phyloP scores from a whole-genome alignment of 1,140 invertebrate species.

The Habropoda laboriosa region DNA sequence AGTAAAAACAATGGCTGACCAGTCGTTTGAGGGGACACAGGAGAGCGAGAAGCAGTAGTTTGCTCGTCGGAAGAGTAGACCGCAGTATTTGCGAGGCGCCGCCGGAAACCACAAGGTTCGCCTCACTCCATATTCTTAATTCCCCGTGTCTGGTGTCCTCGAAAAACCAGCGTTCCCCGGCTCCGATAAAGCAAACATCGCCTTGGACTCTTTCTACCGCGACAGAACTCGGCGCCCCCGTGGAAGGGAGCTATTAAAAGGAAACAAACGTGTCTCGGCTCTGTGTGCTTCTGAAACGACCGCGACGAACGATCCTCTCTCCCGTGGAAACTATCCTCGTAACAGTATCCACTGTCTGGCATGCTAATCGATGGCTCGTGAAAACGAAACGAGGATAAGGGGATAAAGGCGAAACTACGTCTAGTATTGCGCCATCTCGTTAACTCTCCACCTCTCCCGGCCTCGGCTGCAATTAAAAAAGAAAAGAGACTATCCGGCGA shows the following conservation, averaged over 20 bases:
- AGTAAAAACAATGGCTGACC: background rate
- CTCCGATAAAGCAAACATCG: conserved; percentile 7
- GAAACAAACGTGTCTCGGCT: background rate
- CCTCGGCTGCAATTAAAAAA: conserved; percentile 55
- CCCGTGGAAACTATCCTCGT: conserved; percentile 17
- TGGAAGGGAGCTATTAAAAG: background rate
- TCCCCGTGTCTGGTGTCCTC: conserved; percentile 18
- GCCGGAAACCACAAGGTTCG: conserved; percentile 23
- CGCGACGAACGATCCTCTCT: background rate
- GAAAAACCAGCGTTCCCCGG: background rate
- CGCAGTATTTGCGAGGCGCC: conserved; percentile 31
- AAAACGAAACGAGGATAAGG: conserved; percentile 49
- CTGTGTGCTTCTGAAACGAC: too few relatives aligned
- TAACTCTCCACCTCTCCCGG: conserved; percentile 22
- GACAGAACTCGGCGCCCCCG: too few relatives aligned
- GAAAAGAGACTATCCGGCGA: conserved; percentile 51
- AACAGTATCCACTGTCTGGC: conserved; percentile 2
- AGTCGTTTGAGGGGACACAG: background rate
- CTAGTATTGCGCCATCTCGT: conserved; percentile 45
- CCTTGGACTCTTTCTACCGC: background rate
- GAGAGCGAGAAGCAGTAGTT: background rate
- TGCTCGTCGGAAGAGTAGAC: background rate
- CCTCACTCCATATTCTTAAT: background rate
- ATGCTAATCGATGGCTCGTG: conserved; percentile 34
- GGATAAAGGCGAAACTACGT: conserved; percentile 19